A percentile compares a stretch with the other conserved stretches of the same genome.
Conservation (phyloP, 2,888 invertebrate genomes). For the Augochlorella aurata region DNA sequence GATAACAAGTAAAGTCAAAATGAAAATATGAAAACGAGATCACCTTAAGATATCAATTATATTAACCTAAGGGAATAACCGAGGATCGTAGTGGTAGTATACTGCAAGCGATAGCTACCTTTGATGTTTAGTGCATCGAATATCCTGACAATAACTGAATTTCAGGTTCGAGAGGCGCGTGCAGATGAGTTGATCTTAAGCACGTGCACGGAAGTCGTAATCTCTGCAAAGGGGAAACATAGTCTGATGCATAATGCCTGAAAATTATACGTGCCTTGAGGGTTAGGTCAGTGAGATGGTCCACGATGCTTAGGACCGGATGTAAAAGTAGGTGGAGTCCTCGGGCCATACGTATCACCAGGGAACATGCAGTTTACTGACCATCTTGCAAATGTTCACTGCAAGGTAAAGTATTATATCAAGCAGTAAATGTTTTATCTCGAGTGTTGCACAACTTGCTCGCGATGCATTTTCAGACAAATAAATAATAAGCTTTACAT, state of each 20-base stretch:
- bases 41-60: background rate
- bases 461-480: too few relatives aligned
- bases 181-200: constrained; percentile 47
- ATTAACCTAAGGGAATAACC: background rate
- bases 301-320: constrained; percentile 48
- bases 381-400: background rate
- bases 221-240: constrained; percentile 36
- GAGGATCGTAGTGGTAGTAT: background rate
- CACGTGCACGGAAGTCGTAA: constrained; percentile 62
- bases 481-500: too few relatives aligned
- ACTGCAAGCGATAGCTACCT: background rate
- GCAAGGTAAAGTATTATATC: background rate
- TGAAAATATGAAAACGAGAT: background rate
- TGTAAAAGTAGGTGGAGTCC: constrained; percentile 54
- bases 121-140: constrained; percentile 1
- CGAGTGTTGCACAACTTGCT: background rate
- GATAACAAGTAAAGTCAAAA: background rate
- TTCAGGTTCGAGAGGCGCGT: constrained; percentile 20
- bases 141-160: constrained; percentile 41
- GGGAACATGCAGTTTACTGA: constrained; percentile 31
- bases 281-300: constrained; percentile 59
- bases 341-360: constrained; percentile 1
- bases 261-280: constrained; percentile 59
- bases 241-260: constrained; percentile 51
- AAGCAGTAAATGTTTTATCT: background rate